phyloP scores from a whole-genome alignment of 2,888 invertebrate genomes.

The Slavum lentiscoides region DNA sequence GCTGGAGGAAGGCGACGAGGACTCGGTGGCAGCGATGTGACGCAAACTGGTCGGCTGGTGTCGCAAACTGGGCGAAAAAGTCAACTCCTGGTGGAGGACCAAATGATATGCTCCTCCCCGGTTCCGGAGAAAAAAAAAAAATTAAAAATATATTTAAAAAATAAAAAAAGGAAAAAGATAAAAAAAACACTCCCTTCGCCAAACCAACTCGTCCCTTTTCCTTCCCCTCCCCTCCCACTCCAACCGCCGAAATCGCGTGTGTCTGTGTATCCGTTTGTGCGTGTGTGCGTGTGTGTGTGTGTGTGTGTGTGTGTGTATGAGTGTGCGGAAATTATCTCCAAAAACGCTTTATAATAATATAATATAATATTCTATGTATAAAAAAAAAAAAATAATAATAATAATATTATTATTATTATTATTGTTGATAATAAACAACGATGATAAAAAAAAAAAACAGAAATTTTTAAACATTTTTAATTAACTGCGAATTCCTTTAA shows the following conservation, averaged over 20 bases:
- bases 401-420: no score
- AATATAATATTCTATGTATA: conserved; percentile 25
- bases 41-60: conserved; percentile 89
- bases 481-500: conserved; percentile 42
- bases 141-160: no score
- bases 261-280: conserved; percentile 4
- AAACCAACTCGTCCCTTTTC: background rate
- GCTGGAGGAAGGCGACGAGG: conserved; percentile 78
- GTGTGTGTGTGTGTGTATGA: background rate
- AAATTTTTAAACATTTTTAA: background rate
- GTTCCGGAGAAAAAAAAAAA: no score
- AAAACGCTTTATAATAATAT: conserved; percentile 6
- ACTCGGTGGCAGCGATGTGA: conserved; percentile 75
- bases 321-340: conserved; percentile 11
- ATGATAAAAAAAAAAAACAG: no score
- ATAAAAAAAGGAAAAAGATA: background rate
- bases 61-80: conserved; percentile 86
- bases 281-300: background rate
- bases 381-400: conserved; percentile 28
- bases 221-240: background rate
- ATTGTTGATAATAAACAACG: conserved; percentile 3
- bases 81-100: conserved; percentile 77
- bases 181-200: conserved; percentile 2
- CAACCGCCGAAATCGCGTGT: conserved; percentile 10
- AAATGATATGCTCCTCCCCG: conserved; percentile 1